These are phyloP conservation scores for Pedionomus torquatus DNA, from an alignment of 2,113 vertebrate species.

Conservation along the genomic window DNA sequence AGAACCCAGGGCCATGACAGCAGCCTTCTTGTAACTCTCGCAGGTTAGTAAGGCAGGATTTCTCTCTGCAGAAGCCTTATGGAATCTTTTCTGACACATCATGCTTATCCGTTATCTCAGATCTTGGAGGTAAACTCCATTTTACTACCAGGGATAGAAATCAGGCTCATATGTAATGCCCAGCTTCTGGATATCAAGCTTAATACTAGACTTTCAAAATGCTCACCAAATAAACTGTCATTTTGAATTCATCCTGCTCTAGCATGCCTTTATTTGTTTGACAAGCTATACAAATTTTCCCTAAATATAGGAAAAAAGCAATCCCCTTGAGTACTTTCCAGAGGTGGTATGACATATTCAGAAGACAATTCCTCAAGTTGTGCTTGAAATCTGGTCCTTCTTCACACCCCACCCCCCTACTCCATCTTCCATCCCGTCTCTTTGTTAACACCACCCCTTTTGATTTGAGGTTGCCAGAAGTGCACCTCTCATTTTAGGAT, in stretches of 20 bases:
- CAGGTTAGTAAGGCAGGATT: neutral
- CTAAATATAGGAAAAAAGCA: neutral
- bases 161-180: neutral
- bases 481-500: neutral
- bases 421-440: neutral
- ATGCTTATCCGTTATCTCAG: neutral
- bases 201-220: neutral
- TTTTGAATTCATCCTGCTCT: neutral
- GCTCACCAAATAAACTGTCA: neutral
- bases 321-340: neutral
- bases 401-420: too few relatives aligned
- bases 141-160: neutral
- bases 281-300: neutral
- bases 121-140: neutral
- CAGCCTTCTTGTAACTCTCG: neutral
- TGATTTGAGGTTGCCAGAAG: neutral
- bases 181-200: neutral
- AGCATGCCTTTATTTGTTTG: neutral
- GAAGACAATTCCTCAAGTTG: neutral
- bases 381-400: neutral
- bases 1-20: neutral
- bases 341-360: neutral
- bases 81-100: fast-evolving
- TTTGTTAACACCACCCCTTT: neutral
- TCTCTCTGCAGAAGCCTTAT: neutral